A percentile compares a stretch with the other conserved stretches of the same genome.
These are phyloP conservation scores for Aproaerema taeniolella DNA, from an alignment of 2,888 invertebrate genomes.

Conservation along the genomic window DNA sequence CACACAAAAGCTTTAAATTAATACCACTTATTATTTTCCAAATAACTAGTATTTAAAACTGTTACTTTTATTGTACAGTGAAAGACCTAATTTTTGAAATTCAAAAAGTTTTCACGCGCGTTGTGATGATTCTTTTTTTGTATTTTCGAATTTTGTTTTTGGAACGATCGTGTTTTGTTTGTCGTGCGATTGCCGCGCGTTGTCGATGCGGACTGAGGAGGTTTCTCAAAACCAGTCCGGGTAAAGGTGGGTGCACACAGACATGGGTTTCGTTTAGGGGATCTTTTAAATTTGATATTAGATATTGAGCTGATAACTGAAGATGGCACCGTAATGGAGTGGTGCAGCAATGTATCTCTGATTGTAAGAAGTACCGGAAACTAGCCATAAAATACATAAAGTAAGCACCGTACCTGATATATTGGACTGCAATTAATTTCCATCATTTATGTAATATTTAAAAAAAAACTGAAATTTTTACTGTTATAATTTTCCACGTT, in stretches of 20 bases:
- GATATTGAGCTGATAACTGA: no score
- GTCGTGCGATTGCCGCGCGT: conserved; percentile 22
- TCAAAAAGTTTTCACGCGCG: conserved; percentile 11
- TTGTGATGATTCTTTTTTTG: conserved; percentile 1
- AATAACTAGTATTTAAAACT: conserved; percentile 8
- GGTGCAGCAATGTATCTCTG: no score
- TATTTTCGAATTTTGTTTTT: conserved; percentile 8
- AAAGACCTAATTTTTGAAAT: conserved; percentile 3
- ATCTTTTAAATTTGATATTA: no score
- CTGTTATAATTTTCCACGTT: no score
- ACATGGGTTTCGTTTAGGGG: background rate
- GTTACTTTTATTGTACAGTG: conserved; percentile 3
- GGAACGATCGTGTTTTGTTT: conserved; percentile 4
- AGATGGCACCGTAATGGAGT: no score
- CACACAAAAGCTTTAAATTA: conserved; percentile 15
- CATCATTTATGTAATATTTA: no score
- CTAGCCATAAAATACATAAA: no score
- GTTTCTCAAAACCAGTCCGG: conserved; percentile 56
- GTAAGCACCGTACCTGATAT: no score
- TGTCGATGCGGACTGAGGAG: conserved; percentile 42
- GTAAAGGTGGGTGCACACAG: conserved; percentile 36
- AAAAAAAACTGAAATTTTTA: no score
- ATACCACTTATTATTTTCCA: conserved; percentile 11
- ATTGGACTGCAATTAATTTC: no score
- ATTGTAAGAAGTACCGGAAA: no score